Percentiles rank a stretch among this genome's conserved stretches.
Evolutionary conservation across 1,140 invertebrate species (phyloP).

Genomic region (Lasioglossum albipes): DNA sequence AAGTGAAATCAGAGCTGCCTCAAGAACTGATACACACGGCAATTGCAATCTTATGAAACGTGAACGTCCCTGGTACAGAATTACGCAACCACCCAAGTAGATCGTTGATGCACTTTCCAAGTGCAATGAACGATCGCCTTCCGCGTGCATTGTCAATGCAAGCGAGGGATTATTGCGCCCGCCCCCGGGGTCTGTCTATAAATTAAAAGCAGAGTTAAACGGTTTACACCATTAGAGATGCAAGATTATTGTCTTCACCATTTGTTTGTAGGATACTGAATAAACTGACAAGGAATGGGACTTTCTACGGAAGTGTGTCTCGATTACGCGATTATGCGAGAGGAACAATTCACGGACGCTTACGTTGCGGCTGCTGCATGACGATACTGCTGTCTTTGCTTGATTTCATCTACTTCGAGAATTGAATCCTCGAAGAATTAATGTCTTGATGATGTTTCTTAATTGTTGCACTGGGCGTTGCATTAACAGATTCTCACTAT

Average conservation of each 20-base stretch:
- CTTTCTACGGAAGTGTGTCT: constrained; percentile 75
- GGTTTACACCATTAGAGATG: no score
- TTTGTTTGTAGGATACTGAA: no score
- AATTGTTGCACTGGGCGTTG: no score
- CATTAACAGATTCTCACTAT: no score
- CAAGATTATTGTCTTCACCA: no score
- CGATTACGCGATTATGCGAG: constrained; percentile 55
- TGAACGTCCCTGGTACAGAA: neutral
- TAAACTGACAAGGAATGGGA: constrained; percentile 32
- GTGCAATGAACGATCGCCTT: neutral
- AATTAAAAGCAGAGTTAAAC: no score
- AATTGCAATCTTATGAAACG: neutral
- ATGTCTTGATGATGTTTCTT: no score
- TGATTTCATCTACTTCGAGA: no score
- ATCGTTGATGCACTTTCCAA: neutral
- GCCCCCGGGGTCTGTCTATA: no score
- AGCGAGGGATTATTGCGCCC: neutral
- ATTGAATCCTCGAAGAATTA: no score
- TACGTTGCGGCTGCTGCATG: no score
- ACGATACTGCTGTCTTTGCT: no score
- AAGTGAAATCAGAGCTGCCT: constrained; percentile 17
- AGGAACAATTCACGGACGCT: neutral
- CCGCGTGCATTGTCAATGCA: neutral
- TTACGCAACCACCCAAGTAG: neutral
- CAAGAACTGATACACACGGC: neutral